These are phyloP conservation scores for Schizaphis graminum DNA, from an alignment of 2,888 invertebrate genomes.

Conservation along the genomic window DNA sequence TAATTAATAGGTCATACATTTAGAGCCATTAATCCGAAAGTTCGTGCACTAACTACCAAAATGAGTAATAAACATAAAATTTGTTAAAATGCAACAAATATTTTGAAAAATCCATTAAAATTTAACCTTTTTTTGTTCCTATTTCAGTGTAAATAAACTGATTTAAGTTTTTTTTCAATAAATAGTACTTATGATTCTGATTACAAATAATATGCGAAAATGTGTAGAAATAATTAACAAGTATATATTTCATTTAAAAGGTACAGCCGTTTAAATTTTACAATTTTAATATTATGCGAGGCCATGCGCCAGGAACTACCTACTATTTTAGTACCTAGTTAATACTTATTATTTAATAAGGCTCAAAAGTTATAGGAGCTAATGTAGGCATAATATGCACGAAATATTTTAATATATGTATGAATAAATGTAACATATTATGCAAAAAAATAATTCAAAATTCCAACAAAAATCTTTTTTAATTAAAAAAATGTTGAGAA, in stretches of 20 bases:
- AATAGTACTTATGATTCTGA: background rate
- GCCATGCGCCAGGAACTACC: too few species aligned
- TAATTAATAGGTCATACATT: background rate
- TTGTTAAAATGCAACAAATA: background rate
- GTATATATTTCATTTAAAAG: background rate
- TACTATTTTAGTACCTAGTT: too few species aligned
- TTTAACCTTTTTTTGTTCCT: background rate
- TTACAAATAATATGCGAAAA: background rate
- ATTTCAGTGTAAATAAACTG: background rate
- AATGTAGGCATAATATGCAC: too few species aligned
- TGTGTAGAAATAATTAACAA: background rate
- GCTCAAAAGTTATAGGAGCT: too few species aligned
- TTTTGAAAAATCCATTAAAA: background rate
- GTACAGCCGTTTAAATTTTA: background rate
- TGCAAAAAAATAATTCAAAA: too few species aligned
- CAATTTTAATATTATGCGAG: background rate
- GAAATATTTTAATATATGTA: too few species aligned
- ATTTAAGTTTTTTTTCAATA: background rate
- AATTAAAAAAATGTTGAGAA: too few species aligned
- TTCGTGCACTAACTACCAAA: background rate
- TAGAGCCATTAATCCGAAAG: background rate
- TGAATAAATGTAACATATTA: too few species aligned
- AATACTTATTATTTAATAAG: too few species aligned
- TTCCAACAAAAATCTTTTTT: too few species aligned
- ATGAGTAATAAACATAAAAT: background rate